Evolutionary conservation across 2,113 vertebrate species (phyloP).

Genomic region (Dicerorhinus sumatrensis): DNA sequence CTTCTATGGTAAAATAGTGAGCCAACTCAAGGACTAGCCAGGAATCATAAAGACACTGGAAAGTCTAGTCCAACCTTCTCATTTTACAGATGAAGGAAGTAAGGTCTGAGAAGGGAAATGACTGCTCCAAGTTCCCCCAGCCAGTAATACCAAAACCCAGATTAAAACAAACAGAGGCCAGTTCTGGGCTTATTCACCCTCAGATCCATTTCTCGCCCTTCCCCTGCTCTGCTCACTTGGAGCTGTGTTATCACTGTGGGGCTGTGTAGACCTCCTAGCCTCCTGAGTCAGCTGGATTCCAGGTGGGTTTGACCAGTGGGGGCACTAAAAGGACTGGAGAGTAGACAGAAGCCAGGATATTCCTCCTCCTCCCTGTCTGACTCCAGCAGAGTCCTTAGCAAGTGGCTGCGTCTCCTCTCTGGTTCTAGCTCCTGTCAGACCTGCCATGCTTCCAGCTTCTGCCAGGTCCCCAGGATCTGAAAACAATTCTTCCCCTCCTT

Average conservation of each 20-base stretch:
- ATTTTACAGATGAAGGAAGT: not conserved
- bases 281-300: not conserved
- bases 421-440: not conserved
- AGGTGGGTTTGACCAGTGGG: not conserved
- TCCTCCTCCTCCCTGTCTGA: not conserved
- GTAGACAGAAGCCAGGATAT: not conserved
- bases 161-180: not conserved
- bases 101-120: not conserved
- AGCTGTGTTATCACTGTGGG: not conserved
- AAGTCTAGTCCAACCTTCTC: too few relatives aligned
- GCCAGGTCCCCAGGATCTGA: not conserved
- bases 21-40: not conserved
- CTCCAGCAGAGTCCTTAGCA: not conserved
- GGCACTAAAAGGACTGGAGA: not conserved
- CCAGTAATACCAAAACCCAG: not conserved
- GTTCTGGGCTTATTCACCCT: not conserved
- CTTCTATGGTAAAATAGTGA: not conserved
- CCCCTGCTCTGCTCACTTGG: too few relatives aligned
- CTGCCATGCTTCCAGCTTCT: not conserved
- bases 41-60: not conserved
- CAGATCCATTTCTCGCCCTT: not conserved
- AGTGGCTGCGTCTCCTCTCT: not conserved
- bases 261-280: not conserved
- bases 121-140: not conserved
- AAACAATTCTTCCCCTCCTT: not conserved